Evolutionary conservation across 2,888 invertebrate species (phyloP), one percentile per base, ranked within the genome.

Genomic region (Cacoxenus indagator): DNA sequence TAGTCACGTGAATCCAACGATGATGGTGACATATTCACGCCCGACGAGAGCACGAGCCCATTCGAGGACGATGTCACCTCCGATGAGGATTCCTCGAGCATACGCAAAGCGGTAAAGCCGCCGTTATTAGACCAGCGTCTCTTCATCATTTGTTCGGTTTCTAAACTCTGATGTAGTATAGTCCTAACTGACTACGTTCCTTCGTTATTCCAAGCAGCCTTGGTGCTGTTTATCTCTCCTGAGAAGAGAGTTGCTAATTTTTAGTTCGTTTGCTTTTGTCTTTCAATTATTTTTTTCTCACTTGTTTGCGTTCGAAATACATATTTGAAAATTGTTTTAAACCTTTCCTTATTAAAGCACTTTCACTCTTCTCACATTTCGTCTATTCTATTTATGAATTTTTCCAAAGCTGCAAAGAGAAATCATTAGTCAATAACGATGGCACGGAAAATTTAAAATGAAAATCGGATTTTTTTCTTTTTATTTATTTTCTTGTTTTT

Each of bases 51-150:
- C 73, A 93, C 92, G 62, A 93, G 89, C 24, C 89, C 88, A 55
- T 86, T 87, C 48, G 87, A 87, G 57, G 94, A 93, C 64, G 95
- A 95, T 43, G 93, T 93, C 65, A 93, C 92, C 88, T 93, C 94
- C 87, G 93, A 93, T 73, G 93, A 91, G 75, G 92, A 92, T 86
- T 92, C 92, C 89, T 93, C 93, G 84, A 93, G 92, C 80, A 92
- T 91, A 88, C 92, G 91, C 78, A 91, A 90, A 88, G 90, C 87
- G 87, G 91, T 89, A 87, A 92, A 91, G 86, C 92, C 91, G 88
- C 92, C 91, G 89, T 92, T 91, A 89, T 93, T 92, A 76, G 92
- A 92, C 93, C 93, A 93, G 89, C 93, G 92, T 88, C 93, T 92
- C 91, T 92, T 93, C 93, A 93, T 93, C 89, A 90, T 88, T 82